Base-by-base conservation (phyloP, 2,797 vertebrate species). In the Mycteria americana region DNA sequence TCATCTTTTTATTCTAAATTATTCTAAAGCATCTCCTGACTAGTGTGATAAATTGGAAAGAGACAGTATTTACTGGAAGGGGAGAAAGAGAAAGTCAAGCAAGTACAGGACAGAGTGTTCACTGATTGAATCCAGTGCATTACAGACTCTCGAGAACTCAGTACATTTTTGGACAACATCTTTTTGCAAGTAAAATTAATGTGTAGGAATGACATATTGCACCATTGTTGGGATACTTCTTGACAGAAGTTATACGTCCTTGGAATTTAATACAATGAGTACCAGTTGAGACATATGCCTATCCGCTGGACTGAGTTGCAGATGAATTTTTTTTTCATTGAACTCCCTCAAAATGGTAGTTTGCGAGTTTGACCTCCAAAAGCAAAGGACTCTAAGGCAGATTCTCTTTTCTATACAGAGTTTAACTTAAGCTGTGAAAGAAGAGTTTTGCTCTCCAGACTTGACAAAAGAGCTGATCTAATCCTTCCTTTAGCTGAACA, bases 121-220 rank as follows among this genome's bases (percentile, higher is more conserved):
- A 6, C 43, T 57, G 73, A 9, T 2, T 62, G 54, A 75, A 75
- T 51, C 70, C 33, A 51, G 33, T 22, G 69, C 70, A 50, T 51
- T 33, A 43, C 64, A 89, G 65, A 70, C 86, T 43, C 41, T 67
- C 0, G 13, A 76, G 53, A 94, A 88, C 54, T 79, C 23, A 27
- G 31, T 86, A 37, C 43, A 23, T 79, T 94, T 91, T 68, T 89
- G 78, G 67, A 72, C 51, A 68, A 30, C 28, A 76, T 81, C 50
- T 18, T 85, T 95, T 85, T 95, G 81, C 84, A 95, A 91, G 72
- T 93, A 63, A 85, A 94, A 94, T 92, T 6, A 59, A 79, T 28
- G 17, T 65, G 35, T 39, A 70, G 63, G 80, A 85, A 81, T 79
- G 45, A 54, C n/a, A 74, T 48, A 13, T 35, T 89, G 74, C 33